phyloP scores from a whole-genome alignment of 2,113 vertebrate genomes.

The Entomyzon cyanotis region DNA sequence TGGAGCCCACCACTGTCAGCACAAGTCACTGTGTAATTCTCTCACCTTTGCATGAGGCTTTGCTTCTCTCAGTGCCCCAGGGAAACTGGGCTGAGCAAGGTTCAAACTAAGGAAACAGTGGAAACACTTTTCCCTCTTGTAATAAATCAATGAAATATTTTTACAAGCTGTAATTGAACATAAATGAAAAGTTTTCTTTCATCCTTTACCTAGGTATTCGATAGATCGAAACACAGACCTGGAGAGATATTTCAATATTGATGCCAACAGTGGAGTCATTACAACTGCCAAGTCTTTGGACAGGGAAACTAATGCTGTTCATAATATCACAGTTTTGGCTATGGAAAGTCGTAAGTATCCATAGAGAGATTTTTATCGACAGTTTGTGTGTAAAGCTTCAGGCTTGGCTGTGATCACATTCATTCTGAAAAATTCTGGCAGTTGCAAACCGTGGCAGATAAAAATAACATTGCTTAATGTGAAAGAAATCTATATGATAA shows the following conservation, averaged over 20 bases:
- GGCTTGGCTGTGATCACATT: background rate
- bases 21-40: background rate
- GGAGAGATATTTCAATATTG: conserved; percentile 96
- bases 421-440: background rate
- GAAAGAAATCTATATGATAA: background rate
- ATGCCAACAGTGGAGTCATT: conserved; percentile 89
- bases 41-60: background rate
- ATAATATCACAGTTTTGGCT: conserved; percentile 95
- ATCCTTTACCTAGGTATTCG: conserved; percentile 83
- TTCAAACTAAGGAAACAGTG: background rate
- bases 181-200: conserved; percentile 34
- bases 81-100: background rate
- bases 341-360: conserved; percentile 92
- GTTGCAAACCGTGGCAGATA: background rate
- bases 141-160: conserved; percentile 1
- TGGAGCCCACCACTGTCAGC: accelerated
- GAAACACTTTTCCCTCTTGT: background rate
- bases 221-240: conserved; percentile 97
- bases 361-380: background rate
- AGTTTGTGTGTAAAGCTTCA: background rate
- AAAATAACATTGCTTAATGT: background rate
- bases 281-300: conserved; percentile 93
- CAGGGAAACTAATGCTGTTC: conserved; percentile 89
- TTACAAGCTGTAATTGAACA: conserved; percentile 3
- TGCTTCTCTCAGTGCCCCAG: background rate